Base-by-base conservation (phyloP, 2,113 vertebrate genomes). In the Brachionichthys hirsutus region DNA sequence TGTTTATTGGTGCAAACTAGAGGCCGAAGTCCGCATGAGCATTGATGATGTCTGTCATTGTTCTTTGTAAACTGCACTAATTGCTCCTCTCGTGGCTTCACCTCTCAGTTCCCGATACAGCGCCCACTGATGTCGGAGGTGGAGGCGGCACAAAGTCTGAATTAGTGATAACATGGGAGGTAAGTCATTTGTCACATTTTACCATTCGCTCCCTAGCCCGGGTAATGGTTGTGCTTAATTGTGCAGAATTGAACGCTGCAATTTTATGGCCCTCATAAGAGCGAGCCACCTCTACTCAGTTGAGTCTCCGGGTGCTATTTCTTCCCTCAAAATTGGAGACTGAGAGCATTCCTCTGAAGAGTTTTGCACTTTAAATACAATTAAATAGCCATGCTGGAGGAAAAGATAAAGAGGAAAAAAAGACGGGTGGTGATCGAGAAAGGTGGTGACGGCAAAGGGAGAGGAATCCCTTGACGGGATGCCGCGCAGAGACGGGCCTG, bases 131-230 rank as follows among this genome's bases (percentile, higher is more conserved):
- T 83, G 94, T 98, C 67, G 94, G 92, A 73, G 96, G 96, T 73
- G 96, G 96, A 84, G 96, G 95, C 58, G 96, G 96, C 80, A 97
- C 94, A 85, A 94, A 94, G 70, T 95, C 96, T 62, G 96, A 98
- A 89, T 92, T 98, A 86, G 95, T 98, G 84, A 98, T 98, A 85
- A 96, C 94, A 49, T 98, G 96, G 96, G 96, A 98, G 89, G 96
- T 98, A 94, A 98, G 95, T 95, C 86, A 84, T 91, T 88, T 88
- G 83, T 91, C 87, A 91, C 65, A 83, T 89, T 89, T 88, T 85
- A 88, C 78, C 67, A 70, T 85, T 87, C 73, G 49, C 60, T 66
- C 79, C 60, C 63, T 78, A n/a, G 60, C 66, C 46, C 24, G 22
- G 62, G 70, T 87, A 87, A 89, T 88, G 81, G 81, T 78, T 86